Conservation (phyloP, 1,140 invertebrate species). For the Limonius californicus region DNA sequence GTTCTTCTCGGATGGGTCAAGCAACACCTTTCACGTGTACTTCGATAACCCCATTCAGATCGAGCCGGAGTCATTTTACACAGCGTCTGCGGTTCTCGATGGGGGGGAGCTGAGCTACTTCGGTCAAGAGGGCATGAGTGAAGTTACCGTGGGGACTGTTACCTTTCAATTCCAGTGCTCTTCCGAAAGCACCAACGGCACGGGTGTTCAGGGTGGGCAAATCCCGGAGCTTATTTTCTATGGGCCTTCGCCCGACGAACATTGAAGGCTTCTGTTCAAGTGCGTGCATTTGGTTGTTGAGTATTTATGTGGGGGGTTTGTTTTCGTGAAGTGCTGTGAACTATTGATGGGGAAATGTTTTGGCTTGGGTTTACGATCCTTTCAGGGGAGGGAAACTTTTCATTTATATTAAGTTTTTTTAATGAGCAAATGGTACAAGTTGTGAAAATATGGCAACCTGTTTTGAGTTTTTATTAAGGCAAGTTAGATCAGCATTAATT, state of each 20-base stretch:
- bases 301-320: constrained; percentile 13
- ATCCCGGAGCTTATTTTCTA: constrained; percentile 94
- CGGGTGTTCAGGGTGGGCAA: constrained; percentile 90
- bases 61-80: constrained; percentile 87
- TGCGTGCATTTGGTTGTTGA: background rate
- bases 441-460: too few species aligned
- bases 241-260: constrained; percentile 63
- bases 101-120: constrained; percentile 91
- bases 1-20: constrained; percentile 91
- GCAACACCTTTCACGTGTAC: constrained; percentile 90
- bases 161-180: constrained; percentile 94
- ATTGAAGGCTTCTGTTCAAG: constrained; percentile 20
- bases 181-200: constrained; percentile 90
- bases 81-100: constrained; percentile 83
- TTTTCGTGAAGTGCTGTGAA: constrained; percentile 22
- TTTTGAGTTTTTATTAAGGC: too few species aligned
- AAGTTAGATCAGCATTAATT: too few species aligned
- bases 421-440: too few species aligned
- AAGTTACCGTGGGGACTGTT: constrained; percentile 82
- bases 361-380: background rate
- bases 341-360: constrained; percentile 37
- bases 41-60: constrained; percentile 90
- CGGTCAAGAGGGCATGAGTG: constrained; percentile 91
- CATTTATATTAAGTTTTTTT: too few species aligned
- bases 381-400: too few species aligned